These are phyloP conservation scores for Toxotes chatareus DNA, from an alignment of 2,113 vertebrate species.

Conservation along the genomic window DNA sequence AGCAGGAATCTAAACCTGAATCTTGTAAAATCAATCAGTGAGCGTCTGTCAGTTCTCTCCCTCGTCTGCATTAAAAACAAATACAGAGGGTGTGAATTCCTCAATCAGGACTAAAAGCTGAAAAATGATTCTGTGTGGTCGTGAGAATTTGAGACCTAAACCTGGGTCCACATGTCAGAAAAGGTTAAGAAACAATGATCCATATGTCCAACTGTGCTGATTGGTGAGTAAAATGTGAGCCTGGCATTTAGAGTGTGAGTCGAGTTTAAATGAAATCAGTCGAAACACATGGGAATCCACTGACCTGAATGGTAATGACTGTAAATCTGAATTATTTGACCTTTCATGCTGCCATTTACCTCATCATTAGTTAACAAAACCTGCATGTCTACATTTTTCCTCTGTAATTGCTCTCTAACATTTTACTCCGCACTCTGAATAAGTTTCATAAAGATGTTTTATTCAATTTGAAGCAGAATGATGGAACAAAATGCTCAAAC, in stretches of 20 bases:
- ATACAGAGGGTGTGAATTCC: neutral
- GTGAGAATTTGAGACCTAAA: neutral
- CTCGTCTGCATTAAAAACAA: neutral
- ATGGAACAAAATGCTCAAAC: neutral
- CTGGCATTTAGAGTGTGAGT: slow-evolving; percentile 33
- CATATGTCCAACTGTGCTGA: neutral
- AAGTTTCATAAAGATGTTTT: neutral
- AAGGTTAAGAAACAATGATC: neutral
- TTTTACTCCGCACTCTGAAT: neutral
- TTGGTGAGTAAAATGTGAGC: slow-evolving; percentile 11
- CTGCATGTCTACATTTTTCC: neutral
- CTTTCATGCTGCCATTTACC: slow-evolving; percentile 43
- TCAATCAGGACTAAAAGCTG: neutral
- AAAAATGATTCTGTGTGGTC: neutral
- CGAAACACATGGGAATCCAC: slow-evolving; percentile 10
- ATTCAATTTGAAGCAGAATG: neutral
- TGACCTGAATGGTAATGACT: slow-evolving; percentile 17
- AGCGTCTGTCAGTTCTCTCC: neutral
- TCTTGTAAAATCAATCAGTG: neutral
- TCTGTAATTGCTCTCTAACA: neutral
- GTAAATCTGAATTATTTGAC: slow-evolving; percentile 41
- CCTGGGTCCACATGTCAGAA: neutral
- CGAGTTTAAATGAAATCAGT: slow-evolving; percentile 26
- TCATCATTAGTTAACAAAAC: slow-evolving; percentile 35
- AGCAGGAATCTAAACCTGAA: neutral